Evolutionary conservation across 2,113 vertebrate species (phyloP), one percentile per base, ranked within the genome.

Genomic region (Elanoides forficatus): DNA sequence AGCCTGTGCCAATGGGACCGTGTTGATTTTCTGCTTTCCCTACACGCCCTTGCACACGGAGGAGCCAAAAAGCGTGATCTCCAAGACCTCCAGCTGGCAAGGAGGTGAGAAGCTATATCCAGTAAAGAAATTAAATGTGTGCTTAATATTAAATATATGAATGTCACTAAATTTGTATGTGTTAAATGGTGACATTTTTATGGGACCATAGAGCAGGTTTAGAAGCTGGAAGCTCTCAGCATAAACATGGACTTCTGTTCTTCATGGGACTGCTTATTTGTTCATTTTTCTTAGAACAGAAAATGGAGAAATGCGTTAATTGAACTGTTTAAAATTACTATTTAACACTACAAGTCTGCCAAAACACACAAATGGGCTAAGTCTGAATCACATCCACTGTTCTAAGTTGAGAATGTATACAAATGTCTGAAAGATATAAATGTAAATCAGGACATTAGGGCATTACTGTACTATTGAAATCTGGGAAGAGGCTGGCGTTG

Each of bases 31-130:
- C 70, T 75, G 52, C 43, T 32, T 63, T 71, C 27, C 32, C 18
- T 59, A 7, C 0, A 0, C 8, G 15, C 55, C 9, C 29, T 84
- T 45, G n/a, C 6, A 40, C 40, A 30, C 0, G 1, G 17, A 48
- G 70, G 48, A 72, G 48, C 8, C 12, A 43, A 85, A 93, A 56
- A 34, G 0, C 20, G 2, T 6, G 11, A n/a, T 36, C 25, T 55
- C 19, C 48, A 63, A 66, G 71, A 70, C 22, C 53, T 60, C 60
- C n/a, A 68, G 29, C 23, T 75, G 50, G 40, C 40, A 90, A 93
- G 53, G 25, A 76, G 55, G 38, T 70, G 56, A 87, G 30, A 50
- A 55, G 15, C 2, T 40, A 15, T 15, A 63, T 11, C 6, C 43
- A 53, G 36, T 27, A 36, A 58, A 91, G 73, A 85, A 85, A 81